These are phyloP conservation scores for Channa striata DNA, from an alignment of 2,797 vertebrate species.

Conservation along the genomic window DNA sequence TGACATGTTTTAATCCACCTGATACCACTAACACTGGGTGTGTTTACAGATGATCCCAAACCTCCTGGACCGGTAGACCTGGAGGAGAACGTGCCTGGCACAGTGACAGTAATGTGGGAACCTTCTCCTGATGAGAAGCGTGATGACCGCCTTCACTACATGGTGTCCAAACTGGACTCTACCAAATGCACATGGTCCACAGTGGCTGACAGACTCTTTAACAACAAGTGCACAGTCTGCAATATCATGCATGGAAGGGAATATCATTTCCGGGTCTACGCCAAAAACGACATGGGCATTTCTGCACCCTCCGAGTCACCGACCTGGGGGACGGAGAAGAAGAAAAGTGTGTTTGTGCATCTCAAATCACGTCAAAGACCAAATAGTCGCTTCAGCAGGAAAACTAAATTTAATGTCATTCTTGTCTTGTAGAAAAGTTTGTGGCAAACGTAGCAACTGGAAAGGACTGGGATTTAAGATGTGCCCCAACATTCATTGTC, in stretches of 20 bases:
- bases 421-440: conserved; percentile 78
- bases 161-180: conserved; percentile 84
- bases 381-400: neutral
- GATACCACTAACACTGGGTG: conserved; percentile 2
- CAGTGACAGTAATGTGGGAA: conserved; percentile 89
- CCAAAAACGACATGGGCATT: conserved; percentile 88
- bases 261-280: conserved; percentile 90
- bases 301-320: conserved; percentile 88
- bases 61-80: conserved; percentile 86
- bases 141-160: conserved; percentile 85
- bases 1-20: neutral
- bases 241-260: conserved; percentile 85
- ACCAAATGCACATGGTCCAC: conserved; percentile 81
- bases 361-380: neutral
- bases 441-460: conserved; percentile 65
- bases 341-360: conserved; percentile 78
- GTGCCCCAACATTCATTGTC: conserved; percentile 86
- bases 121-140: conserved; percentile 88
- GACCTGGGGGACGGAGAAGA: conserved; percentile 83
- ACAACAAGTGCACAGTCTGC: conserved; percentile 88
- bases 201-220: conserved; percentile 87
- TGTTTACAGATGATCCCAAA: conserved; percentile 85
- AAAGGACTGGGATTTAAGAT: conserved; percentile 76
- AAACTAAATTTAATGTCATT: neutral
- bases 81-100: conserved; percentile 86